phyloP scores from a whole-genome alignment of 2,888 invertebrate genomes.

The Leucophora obtusa region DNA sequence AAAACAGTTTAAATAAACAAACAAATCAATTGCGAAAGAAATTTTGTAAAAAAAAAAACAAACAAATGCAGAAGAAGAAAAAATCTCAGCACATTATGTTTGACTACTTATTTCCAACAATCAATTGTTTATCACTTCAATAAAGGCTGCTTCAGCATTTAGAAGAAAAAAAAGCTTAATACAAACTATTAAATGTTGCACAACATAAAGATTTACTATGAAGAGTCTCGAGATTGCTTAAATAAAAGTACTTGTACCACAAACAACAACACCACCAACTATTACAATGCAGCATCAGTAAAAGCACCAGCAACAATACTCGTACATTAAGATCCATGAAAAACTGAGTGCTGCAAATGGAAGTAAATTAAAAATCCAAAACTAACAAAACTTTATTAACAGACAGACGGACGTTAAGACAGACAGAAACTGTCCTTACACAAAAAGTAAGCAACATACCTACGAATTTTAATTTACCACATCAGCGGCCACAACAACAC shows the following conservation, averaged over 20 bases:
- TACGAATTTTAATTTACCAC: slow-evolving; percentile 56
- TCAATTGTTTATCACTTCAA: slow-evolving; percentile 62
- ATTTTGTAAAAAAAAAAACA: slow-evolving; percentile 11
- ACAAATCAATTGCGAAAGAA: slow-evolving; percentile 53
- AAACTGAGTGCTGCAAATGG: slow-evolving; percentile 18
- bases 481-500: slow-evolving; percentile 43
- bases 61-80: slow-evolving; percentile 45
- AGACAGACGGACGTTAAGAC: slow-evolving; percentile 18
- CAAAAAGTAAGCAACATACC: slow-evolving; percentile 18
- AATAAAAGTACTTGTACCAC: slow-evolving; percentile 25
- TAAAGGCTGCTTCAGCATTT: slow-evolving; percentile 54
- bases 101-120: slow-evolving; percentile 48
- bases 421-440: slow-evolving; percentile 47
- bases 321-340: slow-evolving; percentile 39
- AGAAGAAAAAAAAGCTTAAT: slow-evolving; percentile 32
- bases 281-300: slow-evolving; percentile 30
- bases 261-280: slow-evolving; percentile 19
- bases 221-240: slow-evolving; percentile 33
- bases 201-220: slow-evolving; percentile 52
- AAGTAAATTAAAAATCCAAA: slow-evolving; percentile 55
- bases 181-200: slow-evolving; percentile 54
- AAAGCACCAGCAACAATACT: too few relatives aligned
- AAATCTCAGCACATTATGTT: slow-evolving; percentile 35
- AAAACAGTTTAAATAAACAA: slow-evolving; percentile 22
- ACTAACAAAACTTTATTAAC: slow-evolving; percentile 45